Percentiles rank a stretch among this genome's conserved stretches.
Conservation (phyloP, 1,140 invertebrate species). For the Grapholita molesta region DNA sequence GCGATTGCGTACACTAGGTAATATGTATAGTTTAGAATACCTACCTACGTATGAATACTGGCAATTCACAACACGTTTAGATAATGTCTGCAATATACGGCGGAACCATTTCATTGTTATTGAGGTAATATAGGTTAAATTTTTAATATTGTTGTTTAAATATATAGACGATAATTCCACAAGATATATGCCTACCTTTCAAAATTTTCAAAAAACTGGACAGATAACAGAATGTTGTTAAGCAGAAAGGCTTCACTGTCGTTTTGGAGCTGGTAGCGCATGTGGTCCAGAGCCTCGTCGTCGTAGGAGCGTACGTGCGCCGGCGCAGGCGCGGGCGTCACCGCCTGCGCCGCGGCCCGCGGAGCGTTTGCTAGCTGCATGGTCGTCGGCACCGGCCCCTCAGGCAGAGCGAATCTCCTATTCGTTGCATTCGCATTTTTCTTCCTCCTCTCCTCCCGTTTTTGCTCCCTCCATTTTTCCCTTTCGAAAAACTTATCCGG, state of each 20-base stretch:
- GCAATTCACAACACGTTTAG: too few relatives aligned
- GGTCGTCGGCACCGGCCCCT: slow-evolving; percentile 34
- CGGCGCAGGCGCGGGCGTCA: slow-evolving; percentile 35
- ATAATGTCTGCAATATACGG: too few relatives aligned
- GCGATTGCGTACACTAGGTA: too few relatives aligned
- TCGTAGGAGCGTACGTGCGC: slow-evolving; percentile 60
- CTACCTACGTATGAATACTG: too few relatives aligned
- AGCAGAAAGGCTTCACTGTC: slow-evolving; percentile 84
- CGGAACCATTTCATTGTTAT: too few relatives aligned
- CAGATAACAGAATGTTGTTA: slow-evolving; percentile 86
- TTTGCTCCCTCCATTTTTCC: slow-evolving; percentile 59
- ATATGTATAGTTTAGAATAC: too few relatives aligned
- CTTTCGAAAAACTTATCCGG: slow-evolving; percentile 70
- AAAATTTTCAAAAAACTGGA: slow-evolving; percentile 89
- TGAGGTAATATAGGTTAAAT: too few relatives aligned
- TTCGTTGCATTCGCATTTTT: slow-evolving; percentile 41
- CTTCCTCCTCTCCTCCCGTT: slow-evolving; percentile 57
- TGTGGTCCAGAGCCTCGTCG: slow-evolving; percentile 67
- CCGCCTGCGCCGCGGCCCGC: slow-evolving; percentile 23
- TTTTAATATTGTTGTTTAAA: too few relatives aligned
- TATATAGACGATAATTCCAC: too few relatives aligned
- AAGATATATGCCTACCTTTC: slow-evolving; percentile 78
- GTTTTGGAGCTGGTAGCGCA: slow-evolving; percentile 80
- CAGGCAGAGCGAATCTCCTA: slow-evolving; percentile 44
- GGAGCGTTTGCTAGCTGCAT: slow-evolving; percentile 19